Evolutionary conservation across 2,888 invertebrate species (phyloP).

Genomic region (Spodoptera littoralis): DNA sequence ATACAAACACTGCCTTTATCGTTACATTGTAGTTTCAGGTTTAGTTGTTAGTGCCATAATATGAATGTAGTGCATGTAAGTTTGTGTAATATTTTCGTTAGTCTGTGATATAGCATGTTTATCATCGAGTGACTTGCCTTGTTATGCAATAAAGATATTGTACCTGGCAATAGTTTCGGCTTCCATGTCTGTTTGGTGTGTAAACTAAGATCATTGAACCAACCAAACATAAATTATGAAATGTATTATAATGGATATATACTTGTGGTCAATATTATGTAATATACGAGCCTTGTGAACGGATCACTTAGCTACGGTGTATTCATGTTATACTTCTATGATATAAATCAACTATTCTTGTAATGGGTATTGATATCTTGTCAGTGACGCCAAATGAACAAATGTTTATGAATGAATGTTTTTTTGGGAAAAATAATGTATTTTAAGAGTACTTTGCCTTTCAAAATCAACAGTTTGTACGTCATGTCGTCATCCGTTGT

Average conservation of each 20-base stretch:
- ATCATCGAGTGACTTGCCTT: conserved; percentile 79
- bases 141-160: conserved; percentile 61
- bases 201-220: conserved; percentile 47
- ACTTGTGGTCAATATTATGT: conserved; percentile 35
- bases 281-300: conserved; percentile 46
- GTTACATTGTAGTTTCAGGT: conserved; percentile 72
- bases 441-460: conserved; percentile 51
- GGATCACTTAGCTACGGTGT: conserved; percentile 47
- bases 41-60: conserved; percentile 86
- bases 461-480: conserved; percentile 44
- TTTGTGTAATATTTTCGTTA: conserved; percentile 81
- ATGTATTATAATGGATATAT: conserved; percentile 48
- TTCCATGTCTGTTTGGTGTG: conserved; percentile 50
- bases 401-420: conserved; percentile 45
- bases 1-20: conserved; percentile 74
- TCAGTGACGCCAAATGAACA: conserved; percentile 55
- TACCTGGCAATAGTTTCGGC: conserved; percentile 50
- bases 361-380: conserved; percentile 52
- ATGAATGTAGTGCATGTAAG: conserved; percentile 79
- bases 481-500: conserved; percentile 36
- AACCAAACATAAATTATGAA: conserved; percentile 47
- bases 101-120: conserved; percentile 85
- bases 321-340: conserved; percentile 54
- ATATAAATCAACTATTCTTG: conserved; percentile 56
- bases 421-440: conserved; percentile 31